Conservation (phyloP, 1,140 invertebrate genomes). For the Contarinia nasturtii region DNA sequence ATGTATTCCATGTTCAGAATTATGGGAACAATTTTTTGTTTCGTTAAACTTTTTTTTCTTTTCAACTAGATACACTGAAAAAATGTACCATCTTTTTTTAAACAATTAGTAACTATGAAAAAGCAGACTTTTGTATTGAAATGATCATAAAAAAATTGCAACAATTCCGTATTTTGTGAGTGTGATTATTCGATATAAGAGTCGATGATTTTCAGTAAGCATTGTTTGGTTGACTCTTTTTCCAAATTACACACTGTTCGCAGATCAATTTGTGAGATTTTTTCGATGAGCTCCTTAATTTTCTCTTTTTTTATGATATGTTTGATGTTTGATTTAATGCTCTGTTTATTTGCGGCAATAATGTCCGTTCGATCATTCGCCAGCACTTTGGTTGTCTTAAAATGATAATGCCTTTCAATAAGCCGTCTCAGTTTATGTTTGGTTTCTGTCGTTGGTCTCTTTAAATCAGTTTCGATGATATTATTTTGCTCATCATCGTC, state of each 20-base stretch:
- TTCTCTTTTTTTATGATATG: slow-evolving; percentile 29
- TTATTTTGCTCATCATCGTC: slow-evolving; percentile 14
- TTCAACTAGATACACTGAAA: too few relatives aligned
- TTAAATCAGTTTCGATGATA: slow-evolving; percentile 1
- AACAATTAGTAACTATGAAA: too few relatives aligned
- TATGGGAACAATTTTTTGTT: too few relatives aligned
- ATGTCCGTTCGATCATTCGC: slow-evolving; percentile 5
- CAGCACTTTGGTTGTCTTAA: slow-evolving; percentile 13
- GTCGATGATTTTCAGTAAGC: slow-evolving; percentile 21
- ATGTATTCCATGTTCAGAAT: too few relatives aligned
- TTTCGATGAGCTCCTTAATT: slow-evolving; percentile 25
- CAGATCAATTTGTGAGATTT: slow-evolving; percentile 21
- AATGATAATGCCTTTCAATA: slow-evolving; percentile 19
- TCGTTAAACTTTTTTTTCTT: too few relatives aligned
- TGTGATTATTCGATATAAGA: slow-evolving; percentile 4
- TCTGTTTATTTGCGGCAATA: slow-evolving; percentile 11
- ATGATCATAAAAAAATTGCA: too few relatives aligned
- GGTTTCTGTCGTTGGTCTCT: slow-evolving; percentile 1
- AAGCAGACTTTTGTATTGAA: too few relatives aligned
- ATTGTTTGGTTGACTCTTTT: slow-evolving; percentile 20
- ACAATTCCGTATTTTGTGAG: too few relatives aligned
- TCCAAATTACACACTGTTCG: slow-evolving; percentile 19
- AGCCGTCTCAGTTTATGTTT: slow-evolving; percentile 15
- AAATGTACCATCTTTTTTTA: too few relatives aligned
- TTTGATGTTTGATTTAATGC: slow-evolving; percentile 24